Percentiles rank a stretch among this genome's conserved stretches.
Conservation (phyloP, 2,888 invertebrate species). For the Drosophila histrio region DNA sequence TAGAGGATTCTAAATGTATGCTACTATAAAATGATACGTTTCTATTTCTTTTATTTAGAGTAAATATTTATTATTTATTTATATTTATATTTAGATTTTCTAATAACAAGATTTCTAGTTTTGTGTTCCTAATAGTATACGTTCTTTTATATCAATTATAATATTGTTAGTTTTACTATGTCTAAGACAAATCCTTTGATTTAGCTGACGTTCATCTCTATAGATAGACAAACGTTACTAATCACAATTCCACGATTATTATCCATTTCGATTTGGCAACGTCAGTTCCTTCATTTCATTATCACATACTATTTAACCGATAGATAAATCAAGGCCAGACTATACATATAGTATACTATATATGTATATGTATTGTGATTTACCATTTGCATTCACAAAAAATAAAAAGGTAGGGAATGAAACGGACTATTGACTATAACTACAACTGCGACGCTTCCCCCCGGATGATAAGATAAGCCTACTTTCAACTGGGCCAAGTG, state of each 20-base stretch:
- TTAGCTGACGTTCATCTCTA: background rate
- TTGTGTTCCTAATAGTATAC: no score
- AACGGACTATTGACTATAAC: background rate
- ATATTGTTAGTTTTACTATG: no score
- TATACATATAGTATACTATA: background rate
- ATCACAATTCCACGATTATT: slow-evolving; percentile 12
- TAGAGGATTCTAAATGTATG: no score
- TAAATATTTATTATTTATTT: no score
- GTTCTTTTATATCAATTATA: no score
- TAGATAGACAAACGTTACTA: slow-evolving; percentile 1
- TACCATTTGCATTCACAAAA: slow-evolving; percentile 43
- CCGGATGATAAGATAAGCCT: slow-evolving; percentile 43
- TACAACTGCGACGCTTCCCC: background rate
- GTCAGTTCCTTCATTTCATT: slow-evolving; percentile 21
- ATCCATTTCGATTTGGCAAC: background rate
- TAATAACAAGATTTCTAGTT: no score
- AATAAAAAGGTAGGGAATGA: background rate
- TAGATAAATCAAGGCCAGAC: slow-evolving; percentile 30
- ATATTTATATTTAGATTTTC: no score
- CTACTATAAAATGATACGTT: no score
- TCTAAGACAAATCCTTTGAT: background rate
- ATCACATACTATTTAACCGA: slow-evolving; percentile 31
- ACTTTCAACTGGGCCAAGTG: slow-evolving; percentile 29
- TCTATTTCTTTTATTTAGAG: no score
- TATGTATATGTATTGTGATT: slow-evolving; percentile 1